Conservation (phyloP, 2,113 vertebrate genomes). For the Lampris megalopsis region DNA sequence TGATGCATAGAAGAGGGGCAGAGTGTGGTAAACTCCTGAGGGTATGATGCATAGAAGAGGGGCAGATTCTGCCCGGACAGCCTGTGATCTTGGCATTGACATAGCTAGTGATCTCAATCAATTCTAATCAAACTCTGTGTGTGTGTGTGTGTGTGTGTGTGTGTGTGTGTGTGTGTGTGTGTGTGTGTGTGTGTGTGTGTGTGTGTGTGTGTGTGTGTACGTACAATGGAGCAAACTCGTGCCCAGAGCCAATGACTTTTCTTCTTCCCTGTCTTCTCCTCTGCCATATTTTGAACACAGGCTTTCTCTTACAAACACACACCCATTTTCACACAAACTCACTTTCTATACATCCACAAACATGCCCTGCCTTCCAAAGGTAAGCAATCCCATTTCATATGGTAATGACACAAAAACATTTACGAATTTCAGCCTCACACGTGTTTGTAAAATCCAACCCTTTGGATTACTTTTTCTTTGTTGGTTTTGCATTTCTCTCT, state of each 20-base stretch:
- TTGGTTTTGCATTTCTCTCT: too few species aligned
- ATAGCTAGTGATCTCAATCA: constrained; percentile 1
- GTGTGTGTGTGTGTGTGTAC: background rate
- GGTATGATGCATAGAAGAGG: background rate
- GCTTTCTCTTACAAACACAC: background rate
- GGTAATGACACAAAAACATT: too few species aligned
- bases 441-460: too few species aligned
- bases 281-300: background rate
- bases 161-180: background rate
- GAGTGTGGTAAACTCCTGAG: background rate
- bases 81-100: constrained; percentile 19
- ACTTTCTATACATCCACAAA: background rate
- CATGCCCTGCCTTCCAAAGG: too few species aligned
- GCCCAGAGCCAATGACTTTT: background rate
- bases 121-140: background rate
- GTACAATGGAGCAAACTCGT: constrained; percentile 6
- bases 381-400: too few species aligned
- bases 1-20: background rate
- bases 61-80: constrained; percentile 2
- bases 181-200: background rate
- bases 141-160: background rate
- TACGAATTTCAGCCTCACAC: too few species aligned
- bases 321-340: background rate
- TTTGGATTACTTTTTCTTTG: too few species aligned
- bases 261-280: background rate